Evolutionary conservation across 2,113 vertebrate genomes (phyloP).

Genomic region (Osmerus mordax): DNA sequence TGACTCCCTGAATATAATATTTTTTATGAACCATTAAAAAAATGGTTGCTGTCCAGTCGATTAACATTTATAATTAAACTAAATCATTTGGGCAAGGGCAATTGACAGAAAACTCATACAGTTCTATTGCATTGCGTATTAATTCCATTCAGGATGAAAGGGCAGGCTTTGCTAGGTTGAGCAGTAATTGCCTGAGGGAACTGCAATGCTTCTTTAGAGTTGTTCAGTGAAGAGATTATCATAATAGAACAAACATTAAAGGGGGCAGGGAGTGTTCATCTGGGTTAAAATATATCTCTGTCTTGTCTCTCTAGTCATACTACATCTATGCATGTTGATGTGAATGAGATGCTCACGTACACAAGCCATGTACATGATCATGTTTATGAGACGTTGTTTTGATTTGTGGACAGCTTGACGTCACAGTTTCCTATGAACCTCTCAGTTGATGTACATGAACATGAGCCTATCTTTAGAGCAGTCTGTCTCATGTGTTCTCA

Average conservation of each 20-base stretch:
- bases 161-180: conserved; percentile 24
- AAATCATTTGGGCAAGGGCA: conserved; percentile 39
- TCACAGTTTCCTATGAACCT: neutral
- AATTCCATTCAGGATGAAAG: conserved; percentile 22
- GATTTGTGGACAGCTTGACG: neutral
- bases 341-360: neutral
- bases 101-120: conserved; percentile 13
- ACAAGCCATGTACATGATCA: neutral
- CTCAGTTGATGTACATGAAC: neutral
- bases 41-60: conserved; percentile 41
- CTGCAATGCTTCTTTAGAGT: neutral
- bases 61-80: conserved; percentile 58
- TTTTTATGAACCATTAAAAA: conserved; percentile 39
- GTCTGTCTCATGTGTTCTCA: conserved; percentile 4
- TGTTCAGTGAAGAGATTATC: neutral
- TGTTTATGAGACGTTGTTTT: neutral
- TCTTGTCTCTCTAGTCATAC: neutral
- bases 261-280: too few relatives aligned
- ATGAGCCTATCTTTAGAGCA: neutral
- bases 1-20: conserved; percentile 26
- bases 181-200: conserved; percentile 7
- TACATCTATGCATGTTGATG: too few relatives aligned
- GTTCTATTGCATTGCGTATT: conserved; percentile 25
- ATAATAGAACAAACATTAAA: too few relatives aligned
- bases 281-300: neutral